Base-by-base conservation (phyloP, 2,797 vertebrate genomes). In the Pipistrellus pipistrellus region DNA sequence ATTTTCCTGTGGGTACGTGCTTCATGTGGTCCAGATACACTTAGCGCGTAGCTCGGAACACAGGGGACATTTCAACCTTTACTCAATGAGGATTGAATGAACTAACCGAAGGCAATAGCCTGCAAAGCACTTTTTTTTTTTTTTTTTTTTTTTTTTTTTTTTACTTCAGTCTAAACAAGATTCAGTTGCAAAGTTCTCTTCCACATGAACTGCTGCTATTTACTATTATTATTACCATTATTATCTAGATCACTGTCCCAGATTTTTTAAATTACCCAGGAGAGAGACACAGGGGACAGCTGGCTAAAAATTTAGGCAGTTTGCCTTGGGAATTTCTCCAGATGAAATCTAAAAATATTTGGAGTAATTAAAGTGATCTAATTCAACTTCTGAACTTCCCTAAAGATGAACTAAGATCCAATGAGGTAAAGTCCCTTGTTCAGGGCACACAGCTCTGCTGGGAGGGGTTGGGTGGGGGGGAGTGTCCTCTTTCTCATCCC, bases 281-380 rank as follows among this genome's bases (percentile, higher is more conserved):
- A 88, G 38, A 92, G 23, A 75, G 7, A 86, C 38, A 11, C 32
- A 69, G 66, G 32, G 21, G 27, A 77, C 41, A 86, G 25, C 64
- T 86, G 57, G 18, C 41, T 84, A 38, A 90, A 86, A 71, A 64
- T 82, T 66, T 6, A 72, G 41, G 68, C 59, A 32, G 15, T 85
- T 90, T 95, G 81, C 35, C 88, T 80, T 41, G 21, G 75, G 46
- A 93, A 80, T 73, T 83, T 83, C 57, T 92, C 55, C 13, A 86
- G 51, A 59, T 38, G 21, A 90, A 84, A 95, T 80, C 55, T 83
- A 44, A 80, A n/a, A 80, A 46, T 62, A 32, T 78, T 44, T 46
- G 51, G 23, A 11, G 25, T 91, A 32, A 59, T 62, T 75, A 32
- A 69, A 77, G 30, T 82, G 55, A 85, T 73, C 30, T 76, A 17